A percentile compares a stretch with the other conserved stretches of the same genome.
Conservation (phyloP, 2,797 vertebrate genomes). For the Anguilla obscura region DNA sequence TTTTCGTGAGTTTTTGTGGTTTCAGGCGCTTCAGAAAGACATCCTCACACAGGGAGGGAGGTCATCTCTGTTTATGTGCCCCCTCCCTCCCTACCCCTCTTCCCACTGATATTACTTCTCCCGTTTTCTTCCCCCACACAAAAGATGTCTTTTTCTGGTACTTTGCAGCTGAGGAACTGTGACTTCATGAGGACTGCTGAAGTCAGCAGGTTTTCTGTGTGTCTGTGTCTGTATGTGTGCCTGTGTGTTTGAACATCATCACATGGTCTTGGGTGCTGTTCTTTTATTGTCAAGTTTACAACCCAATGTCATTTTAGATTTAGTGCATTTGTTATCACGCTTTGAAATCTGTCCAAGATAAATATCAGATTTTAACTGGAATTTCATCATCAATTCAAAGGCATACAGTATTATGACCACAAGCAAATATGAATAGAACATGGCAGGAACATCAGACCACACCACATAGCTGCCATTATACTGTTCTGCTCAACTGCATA, state of each 20-base stretch:
- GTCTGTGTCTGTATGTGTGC: constrained; percentile 22
- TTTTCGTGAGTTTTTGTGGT: constrained; percentile 5
- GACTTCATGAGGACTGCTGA: not conserved
- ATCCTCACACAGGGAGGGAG: not conserved
- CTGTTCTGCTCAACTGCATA: not conserved
- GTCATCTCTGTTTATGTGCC: not conserved
- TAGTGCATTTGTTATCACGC: not conserved
- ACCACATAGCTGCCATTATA: not conserved
- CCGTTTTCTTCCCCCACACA: not conserved
- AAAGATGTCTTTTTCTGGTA: not conserved
- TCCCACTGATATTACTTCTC: not conserved
- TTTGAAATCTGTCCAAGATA: not conserved
- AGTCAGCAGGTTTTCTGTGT: constrained; percentile 16
- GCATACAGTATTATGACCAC: not conserved
- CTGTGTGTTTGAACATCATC: not conserved
- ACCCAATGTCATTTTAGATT: not conserved
- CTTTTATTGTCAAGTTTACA: not conserved
- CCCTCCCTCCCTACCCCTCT: not conserved
- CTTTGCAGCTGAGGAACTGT: not conserved
- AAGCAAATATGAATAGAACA: not conserved
- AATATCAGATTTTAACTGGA: not conserved
- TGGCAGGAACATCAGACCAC: not conserved
- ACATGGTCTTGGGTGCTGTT: not conserved
- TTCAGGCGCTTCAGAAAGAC: not conserved
- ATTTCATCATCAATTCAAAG: not conserved